Base-by-base conservation (phyloP, 2,113 vertebrate species). In the Oncorhynchus keta region DNA sequence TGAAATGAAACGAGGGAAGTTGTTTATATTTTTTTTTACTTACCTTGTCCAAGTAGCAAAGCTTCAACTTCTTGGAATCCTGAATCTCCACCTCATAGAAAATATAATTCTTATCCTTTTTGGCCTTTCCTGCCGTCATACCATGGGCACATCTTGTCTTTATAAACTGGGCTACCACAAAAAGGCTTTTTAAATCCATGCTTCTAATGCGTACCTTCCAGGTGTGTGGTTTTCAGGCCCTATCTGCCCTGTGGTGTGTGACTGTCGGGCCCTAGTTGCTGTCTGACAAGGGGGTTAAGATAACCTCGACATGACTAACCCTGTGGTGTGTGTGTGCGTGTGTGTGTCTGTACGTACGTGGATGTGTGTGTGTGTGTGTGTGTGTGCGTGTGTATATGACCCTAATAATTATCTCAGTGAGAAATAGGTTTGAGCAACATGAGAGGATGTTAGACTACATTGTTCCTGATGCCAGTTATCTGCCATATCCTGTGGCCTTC, bases 41-140 rank as follows among this genome's bases (percentile, higher is more conserved):
- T 91, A 94, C 92, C 93, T 95, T 94, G 77, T 94, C 93, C 75
- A 94, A 86, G 88, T 93, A 94, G 85, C 91, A 94, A 35, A 95
- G 89, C 51, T 92, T 89, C 66, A 90, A 83, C 83, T 92, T 94
- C 87, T 92, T 93, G 81, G 86, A 83, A 0, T 94, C 90, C 80
- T 94, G 90, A 77, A 94, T 93, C 90, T 94, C 94, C 89, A 95
- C 91, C 93, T 94, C 86, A 81, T 78, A 85, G 81, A 83, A 91
- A 78, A 92, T 61, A 91, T 90, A 87, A 70, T 85, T 89, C 66
- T 87, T 86, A 74, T 73, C 32, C 61, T 76, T 28, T 13, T 51
- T 79, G 2, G 59, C 14, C 0, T 13, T 45, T 45, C 75, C 69
- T 18, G 78, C 85, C 74, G 67, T 85, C 18, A 87, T 76, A 18